Conservation (phyloP, 2,797 vertebrate species). For the Hoplostethus atlanticus region DNA sequence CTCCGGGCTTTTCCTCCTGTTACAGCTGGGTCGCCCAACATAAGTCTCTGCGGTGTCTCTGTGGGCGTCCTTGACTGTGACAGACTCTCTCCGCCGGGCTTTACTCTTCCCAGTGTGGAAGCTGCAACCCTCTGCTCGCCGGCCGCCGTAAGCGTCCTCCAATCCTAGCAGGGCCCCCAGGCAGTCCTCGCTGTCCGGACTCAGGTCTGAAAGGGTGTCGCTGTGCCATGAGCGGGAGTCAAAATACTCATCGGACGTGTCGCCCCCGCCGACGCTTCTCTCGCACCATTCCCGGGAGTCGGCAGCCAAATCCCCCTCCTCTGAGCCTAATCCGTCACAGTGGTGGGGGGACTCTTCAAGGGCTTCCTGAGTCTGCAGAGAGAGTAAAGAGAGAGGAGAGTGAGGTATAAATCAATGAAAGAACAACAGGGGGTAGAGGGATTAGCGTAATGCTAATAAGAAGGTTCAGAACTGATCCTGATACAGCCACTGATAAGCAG, state of each 20-base stretch:
- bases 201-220: constrained; percentile 81
- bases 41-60: constrained; percentile 37
- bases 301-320: constrained; percentile 69
- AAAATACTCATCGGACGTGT: constrained; percentile 80
- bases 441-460: constrained; percentile 24
- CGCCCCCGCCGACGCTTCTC: constrained; percentile 26
- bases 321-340: constrained; percentile 74
- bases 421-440: constrained; percentile 8
- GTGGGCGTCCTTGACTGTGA: constrained; percentile 29
- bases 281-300: constrained; percentile 73
- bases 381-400: constrained; percentile 25
- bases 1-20: constrained; percentile 51
- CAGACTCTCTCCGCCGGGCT: constrained; percentile 46
- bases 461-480: constrained; percentile 7
- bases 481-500: constrained; percentile 5
- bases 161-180: constrained; percentile 40
- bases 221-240: constrained; percentile 84
- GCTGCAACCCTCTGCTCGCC: constrained; percentile 15
- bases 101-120: constrained; percentile 34
- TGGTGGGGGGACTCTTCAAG: constrained; percentile 76
- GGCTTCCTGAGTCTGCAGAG: constrained; percentile 83
- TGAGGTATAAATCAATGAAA: constrained; percentile 22
- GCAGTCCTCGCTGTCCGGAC: constrained; percentile 55
- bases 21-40: constrained; percentile 18
- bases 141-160: constrained; percentile 38